phyloP scores from a whole-genome alignment of 1,140 invertebrate genomes.

The Platyura marginata region DNA sequence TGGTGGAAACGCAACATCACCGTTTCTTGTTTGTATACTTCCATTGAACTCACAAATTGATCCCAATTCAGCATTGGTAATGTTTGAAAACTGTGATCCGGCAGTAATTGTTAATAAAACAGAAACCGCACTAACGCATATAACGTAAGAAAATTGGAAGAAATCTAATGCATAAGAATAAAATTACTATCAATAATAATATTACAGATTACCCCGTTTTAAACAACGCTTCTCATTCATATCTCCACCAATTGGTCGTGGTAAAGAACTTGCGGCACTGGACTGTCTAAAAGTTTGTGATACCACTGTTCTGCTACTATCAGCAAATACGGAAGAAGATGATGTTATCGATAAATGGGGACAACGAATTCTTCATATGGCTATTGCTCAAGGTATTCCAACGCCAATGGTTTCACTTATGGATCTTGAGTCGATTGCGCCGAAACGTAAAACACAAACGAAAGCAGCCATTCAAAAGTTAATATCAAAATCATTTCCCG shows the following conservation, averaged over 20 bases:
- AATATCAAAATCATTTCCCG: constrained; percentile 59
- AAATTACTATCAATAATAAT: too few relatives aligned
- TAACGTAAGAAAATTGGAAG: constrained; percentile 37
- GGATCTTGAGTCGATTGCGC: constrained; percentile 49
- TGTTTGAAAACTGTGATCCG: constrained; percentile 53
- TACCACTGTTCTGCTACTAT: constrained; percentile 55
- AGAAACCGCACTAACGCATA: constrained; percentile 43
- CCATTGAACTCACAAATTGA: constrained; percentile 51
- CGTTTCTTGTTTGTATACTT: constrained; percentile 59
- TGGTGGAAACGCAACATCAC: constrained; percentile 45
- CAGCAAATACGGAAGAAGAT: constrained; percentile 30
- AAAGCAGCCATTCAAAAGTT: constrained; percentile 59
- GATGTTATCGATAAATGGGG: constrained; percentile 56
- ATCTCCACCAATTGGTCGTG: constrained; percentile 38
- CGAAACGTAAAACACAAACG: constrained; percentile 50
- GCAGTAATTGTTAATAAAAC: constrained; percentile 36
- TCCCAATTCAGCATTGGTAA: constrained; percentile 35
- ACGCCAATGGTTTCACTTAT: constrained; percentile 57
- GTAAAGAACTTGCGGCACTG: constrained; percentile 53
- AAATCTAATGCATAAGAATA: too few relatives aligned
- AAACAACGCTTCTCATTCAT: constrained; percentile 73
- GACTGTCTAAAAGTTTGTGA: constrained; percentile 76
- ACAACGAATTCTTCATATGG: constrained; percentile 46
- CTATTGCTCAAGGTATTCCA: constrained; percentile 69
- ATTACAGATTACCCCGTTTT: constrained; percentile 52